Evolutionary conservation across 2,113 vertebrate genomes (phyloP), one percentile per base, ranked within the genome.

Genomic region (Ptilonorhynchus violaceus): DNA sequence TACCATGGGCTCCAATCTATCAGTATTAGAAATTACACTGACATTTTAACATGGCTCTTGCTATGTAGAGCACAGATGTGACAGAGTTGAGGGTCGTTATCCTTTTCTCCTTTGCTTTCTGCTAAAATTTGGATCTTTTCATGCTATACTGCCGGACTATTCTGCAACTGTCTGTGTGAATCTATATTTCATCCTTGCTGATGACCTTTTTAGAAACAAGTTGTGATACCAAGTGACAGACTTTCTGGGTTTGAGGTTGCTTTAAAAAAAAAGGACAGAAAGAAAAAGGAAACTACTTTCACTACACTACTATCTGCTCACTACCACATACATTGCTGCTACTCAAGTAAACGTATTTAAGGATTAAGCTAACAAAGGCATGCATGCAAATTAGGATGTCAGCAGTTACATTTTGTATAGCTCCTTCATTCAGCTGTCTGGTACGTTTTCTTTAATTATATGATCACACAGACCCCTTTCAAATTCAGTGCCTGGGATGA

Each of bases 381-480:
- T 64, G 62, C 39, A 85, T 80, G 41, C 72, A 73, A 37, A 94
- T 96, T 44, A 69, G 75, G 44, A 76, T 80, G 79, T 88, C 70
- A 91, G 79, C 86, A 88, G 67, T 60, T 93, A 47, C 15, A 64
- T 82, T 92, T 75, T 67, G 50, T 92, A 58, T 91, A 66, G n/a
- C 67, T 84, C 76, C 55, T 89, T 92, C 83, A 77, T 89, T 96
- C 87, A 93, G 3, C 75, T 86, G 89, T 92, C 72, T 76, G 7
- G 1, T 82, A 52, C 14, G 0, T 91, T 83, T 70, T 76, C 35
- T 83, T 82, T 90, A 91, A 93, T 68, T 82, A 91, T 33, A 28
- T 47, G 58, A 88, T 95, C 28, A n/a, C 33, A 46, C 70, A 78
- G 78, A 67, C 62, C 89, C 79, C 58, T 93, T 96, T 96, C 78